Base-by-base conservation (phyloP, 2,113 vertebrate genomes). In the Erpornis zantholeuca region DNA sequence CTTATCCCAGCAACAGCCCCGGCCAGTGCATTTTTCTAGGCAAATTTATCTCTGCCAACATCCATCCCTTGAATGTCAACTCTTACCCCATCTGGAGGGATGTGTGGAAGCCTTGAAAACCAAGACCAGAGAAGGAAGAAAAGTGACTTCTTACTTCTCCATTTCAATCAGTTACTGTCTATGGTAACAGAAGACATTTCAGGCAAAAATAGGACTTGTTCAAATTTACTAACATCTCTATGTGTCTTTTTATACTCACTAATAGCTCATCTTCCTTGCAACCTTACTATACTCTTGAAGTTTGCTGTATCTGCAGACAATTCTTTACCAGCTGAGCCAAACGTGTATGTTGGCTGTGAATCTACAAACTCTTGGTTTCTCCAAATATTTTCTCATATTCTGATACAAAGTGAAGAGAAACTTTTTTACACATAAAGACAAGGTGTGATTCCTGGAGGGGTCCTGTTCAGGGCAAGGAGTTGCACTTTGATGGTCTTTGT, bases 1-100 rank as follows among this genome's bases (percentile, higher is more conserved):
- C 33, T 80, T 80, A 36, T 12, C 21, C 65, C 3, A 2, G 47
- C 17, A 88, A 11, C 1, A 2, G 28, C 36, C 25, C 15, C 52
- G 49, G 24, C 4, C n/a, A 80, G 31, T 0, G 2, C 22, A 14
- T 82, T 82, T 86, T 78, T 40, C 56, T 60, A 31, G 50, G 60
- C 35, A 86, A 76, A 36, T 82, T 84, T 36, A 68, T 38, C 23
- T 40, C 76, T 81, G 63, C 28, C 73, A 80, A 25, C 23, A 69
- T 52, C 12, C 0, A 0, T 4, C 11, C 56, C 38, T 3, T 0
- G 4, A 53, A 66, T 50, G 7, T 22, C 53, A 24, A 3, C 68
- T 88, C n/a, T 40, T 70, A 17, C 33, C 24, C 15, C 20, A 6
- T 53, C n/a, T 57, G 57, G 87, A 91, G 82, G 40, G 40, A 70